Percentiles rank a stretch among this genome's conserved stretches.
Evolutionary conservation across 2,888 invertebrate species (phyloP).

Genomic region (Cactoblastis cactorum): DNA sequence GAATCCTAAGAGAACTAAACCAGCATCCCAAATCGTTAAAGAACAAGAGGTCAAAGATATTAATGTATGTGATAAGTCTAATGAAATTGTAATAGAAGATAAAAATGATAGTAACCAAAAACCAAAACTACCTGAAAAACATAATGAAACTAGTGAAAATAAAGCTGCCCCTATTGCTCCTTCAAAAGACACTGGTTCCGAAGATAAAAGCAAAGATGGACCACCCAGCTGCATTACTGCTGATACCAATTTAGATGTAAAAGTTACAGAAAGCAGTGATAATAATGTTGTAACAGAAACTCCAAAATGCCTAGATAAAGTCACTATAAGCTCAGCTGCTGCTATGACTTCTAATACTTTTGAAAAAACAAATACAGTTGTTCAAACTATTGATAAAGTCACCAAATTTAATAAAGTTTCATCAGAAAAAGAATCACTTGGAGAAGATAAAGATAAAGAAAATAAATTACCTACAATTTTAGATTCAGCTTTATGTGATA

Average conservation of each 20-base stretch:
- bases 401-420: slow-evolving; percentile 32
- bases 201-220: slow-evolving; percentile 9
- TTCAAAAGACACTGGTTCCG: slow-evolving; percentile 7
- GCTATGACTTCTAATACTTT: slow-evolving; percentile 16
- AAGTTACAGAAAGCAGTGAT: background rate
- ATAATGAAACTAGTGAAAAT: slow-evolving; percentile 9
- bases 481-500: slow-evolving; percentile 63
- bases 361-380: slow-evolving; percentile 23
- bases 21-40: slow-evolving; percentile 23
- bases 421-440: slow-evolving; percentile 29
- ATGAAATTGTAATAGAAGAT: slow-evolving; percentile 19
- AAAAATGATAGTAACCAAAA: slow-evolving; percentile 15
- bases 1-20: slow-evolving; percentile 33
- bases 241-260: background rate
- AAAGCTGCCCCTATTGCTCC: background rate
- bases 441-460: slow-evolving; percentile 52
- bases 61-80: slow-evolving; percentile 19
- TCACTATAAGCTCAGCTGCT: background rate
- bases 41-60: slow-evolving; percentile 21
- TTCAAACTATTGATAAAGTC: slow-evolving; percentile 24
- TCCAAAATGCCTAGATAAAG: slow-evolving; percentile 6
- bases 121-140: slow-evolving; percentile 17
- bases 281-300: background rate
- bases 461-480: slow-evolving; percentile 59
- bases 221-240: slow-evolving; percentile 9